These are phyloP conservation scores for Coregonus ussuriensis DNA, from an alignment of 2,797 vertebrate species.

Conservation along the genomic window DNA sequence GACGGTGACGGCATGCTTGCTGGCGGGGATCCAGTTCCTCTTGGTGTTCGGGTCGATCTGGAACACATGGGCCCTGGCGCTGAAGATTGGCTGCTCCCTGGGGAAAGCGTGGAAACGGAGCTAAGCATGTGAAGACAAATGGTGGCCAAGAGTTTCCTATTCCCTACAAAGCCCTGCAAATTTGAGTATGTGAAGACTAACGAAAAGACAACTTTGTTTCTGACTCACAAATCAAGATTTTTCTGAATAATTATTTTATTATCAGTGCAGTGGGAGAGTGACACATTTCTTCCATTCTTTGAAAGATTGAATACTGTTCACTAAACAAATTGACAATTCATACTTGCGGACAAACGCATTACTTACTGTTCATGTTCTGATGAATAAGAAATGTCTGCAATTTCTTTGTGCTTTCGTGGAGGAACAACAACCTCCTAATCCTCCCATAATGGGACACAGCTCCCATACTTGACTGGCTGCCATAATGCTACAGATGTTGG, in stretches of 20 bases:
- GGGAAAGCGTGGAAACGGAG: background rate
- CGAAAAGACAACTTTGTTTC: background rate
- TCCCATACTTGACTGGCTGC: background rate
- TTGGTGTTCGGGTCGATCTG: conserved; percentile 95
- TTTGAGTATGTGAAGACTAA: background rate
- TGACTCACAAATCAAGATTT: background rate
- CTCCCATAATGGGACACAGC: background rate
- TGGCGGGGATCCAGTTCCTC: conserved; percentile 95
- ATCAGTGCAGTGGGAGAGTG: no score
- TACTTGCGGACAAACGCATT: background rate
- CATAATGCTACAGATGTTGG: conserved; percentile 27
- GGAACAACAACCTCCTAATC: background rate
- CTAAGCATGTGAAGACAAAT: conserved; percentile 8
- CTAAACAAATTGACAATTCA: background rate
- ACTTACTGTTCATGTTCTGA: background rate
- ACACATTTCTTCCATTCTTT: no score
- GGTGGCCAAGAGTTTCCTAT: background rate
- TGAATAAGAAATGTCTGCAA: background rate
- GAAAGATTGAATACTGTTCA: background rate
- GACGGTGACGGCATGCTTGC: conserved; percentile 93
- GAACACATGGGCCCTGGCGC: conserved; percentile 93
- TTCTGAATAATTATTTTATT: background rate
- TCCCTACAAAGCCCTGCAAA: background rate
- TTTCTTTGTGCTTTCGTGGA: background rate
- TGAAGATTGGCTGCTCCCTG: conserved; percentile 98